These are phyloP conservation scores for Sorex maritimensis DNA, from an alignment of 2,797 vertebrate species.

Conservation along the genomic window DNA sequence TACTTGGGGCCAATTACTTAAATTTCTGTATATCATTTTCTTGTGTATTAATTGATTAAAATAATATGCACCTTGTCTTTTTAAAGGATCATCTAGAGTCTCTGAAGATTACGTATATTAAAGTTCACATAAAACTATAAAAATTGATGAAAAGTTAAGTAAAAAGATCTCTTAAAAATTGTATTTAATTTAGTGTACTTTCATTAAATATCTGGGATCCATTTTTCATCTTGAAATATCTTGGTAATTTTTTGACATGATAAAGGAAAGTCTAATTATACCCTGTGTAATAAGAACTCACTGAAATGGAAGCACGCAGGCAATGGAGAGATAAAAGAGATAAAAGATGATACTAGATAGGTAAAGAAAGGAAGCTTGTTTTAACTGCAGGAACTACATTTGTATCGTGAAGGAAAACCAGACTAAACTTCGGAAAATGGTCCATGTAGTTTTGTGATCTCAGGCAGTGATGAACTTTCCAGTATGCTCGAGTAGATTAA, in stretches of 20 bases:
- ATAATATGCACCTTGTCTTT: background rate
- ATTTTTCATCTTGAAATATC: too few relatives aligned
- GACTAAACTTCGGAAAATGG: slow-evolving; percentile 29
- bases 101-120: background rate
- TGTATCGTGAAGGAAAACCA: background rate
- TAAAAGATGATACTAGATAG: too few relatives aligned
- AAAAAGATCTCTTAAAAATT: too few relatives aligned
- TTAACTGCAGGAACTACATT: background rate
- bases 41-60: slow-evolving; percentile 7
- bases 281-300: too few relatives aligned
- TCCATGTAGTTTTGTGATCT: slow-evolving; percentile 4
- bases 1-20: background rate
- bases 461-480: slow-evolving; percentile 2
- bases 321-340: too few relatives aligned
- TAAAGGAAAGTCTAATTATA: too few relatives aligned
- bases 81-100: background rate
- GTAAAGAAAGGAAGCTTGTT: background rate
- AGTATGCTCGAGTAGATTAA: background rate
- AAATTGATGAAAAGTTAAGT: background rate
- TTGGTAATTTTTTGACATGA: too few relatives aligned
- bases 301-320: too few relatives aligned
- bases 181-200: too few relatives aligned
- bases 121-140: background rate
- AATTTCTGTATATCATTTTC: slow-evolving; percentile 12
- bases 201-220: too few relatives aligned